A percentile compares a stretch with the other conserved stretches of the same genome.
These are phyloP conservation scores for Semaprochilodus insignis DNA, from an alignment of 2,797 vertebrate genomes.

Conservation along the genomic window DNA sequence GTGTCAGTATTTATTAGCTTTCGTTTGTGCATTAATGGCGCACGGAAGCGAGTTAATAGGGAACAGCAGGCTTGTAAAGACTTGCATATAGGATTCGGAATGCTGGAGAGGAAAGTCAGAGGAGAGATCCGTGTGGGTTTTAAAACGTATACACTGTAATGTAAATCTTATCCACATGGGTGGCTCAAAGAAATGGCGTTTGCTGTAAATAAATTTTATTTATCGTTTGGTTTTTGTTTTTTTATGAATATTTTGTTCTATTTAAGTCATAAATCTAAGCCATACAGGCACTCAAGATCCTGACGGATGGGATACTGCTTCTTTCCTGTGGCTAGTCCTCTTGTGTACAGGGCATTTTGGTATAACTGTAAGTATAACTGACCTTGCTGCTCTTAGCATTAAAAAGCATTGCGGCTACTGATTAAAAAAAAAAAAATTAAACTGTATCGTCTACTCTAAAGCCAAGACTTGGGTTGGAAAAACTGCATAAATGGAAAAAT, in stretches of 20 bases:
- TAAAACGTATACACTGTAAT: not conserved
- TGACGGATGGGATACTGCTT: not conserved
- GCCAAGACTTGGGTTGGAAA: not conserved
- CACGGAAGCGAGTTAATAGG: constrained; percentile 6
- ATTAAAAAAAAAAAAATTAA: not conserved
- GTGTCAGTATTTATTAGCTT: constrained; percentile 39
- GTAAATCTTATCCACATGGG: not conserved
- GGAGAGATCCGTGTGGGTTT: not conserved
- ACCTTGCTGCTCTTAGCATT: constrained; percentile 26
- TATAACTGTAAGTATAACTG: not conserved
- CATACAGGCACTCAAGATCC: constrained; percentile 30
- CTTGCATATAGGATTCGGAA: not conserved
- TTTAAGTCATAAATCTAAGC: constrained; percentile 44
- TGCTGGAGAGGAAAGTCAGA: not conserved
- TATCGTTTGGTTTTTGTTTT: too few relatives aligned
- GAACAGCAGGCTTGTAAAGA: not conserved
- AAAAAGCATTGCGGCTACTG: not conserved
- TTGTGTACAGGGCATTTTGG: constrained; percentile 19
- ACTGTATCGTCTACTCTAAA: not conserved
- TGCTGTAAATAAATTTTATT: constrained; percentile 24
- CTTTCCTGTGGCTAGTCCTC: constrained; percentile 14
- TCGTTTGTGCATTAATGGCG: constrained; percentile 36
- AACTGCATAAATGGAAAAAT: not conserved
- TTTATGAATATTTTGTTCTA: constrained; percentile 15
- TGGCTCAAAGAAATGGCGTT: not conserved